Evolutionary conservation across 2,888 invertebrate genomes (phyloP).

Genomic region (Phyto melanocephala): DNA sequence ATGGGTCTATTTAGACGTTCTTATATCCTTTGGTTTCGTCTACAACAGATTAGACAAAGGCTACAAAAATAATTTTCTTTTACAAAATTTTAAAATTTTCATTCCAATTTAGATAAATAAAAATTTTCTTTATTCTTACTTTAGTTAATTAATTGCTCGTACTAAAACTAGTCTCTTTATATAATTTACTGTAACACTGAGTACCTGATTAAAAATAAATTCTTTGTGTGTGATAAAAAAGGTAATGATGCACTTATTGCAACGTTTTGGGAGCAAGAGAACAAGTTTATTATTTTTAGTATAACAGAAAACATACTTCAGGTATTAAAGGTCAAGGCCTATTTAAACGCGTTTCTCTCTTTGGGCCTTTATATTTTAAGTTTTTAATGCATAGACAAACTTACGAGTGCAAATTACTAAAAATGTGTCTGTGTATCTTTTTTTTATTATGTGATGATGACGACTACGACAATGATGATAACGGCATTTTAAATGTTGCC

Average conservation of each 20-base stretch:
- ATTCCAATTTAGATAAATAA: no score
- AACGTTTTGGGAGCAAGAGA: neutral
- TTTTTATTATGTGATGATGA: slow-evolving; percentile 19
- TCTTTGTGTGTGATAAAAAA: neutral
- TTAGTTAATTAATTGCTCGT: neutral
- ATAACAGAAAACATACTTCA: neutral
- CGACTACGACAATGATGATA: neutral
- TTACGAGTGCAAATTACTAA: slow-evolving; percentile 22
- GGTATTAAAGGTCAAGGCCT: slow-evolving; percentile 42
- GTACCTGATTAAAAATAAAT: neutral
- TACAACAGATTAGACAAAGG: no score
- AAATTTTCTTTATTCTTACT: no score
- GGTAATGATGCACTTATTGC: neutral
- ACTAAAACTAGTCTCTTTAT: neutral
- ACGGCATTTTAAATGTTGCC: slow-evolving; percentile 31
- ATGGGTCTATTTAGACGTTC: no score
- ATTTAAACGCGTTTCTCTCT: slow-evolving; percentile 10
- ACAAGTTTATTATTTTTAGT: neutral
- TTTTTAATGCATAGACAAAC: slow-evolving; percentile 11
- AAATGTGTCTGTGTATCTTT: slow-evolving; percentile 9
- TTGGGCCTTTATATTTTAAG: neutral
- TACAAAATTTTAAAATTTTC: no score
- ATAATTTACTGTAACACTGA: neutral
- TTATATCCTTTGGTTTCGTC: no score
- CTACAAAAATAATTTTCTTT: no score